Evolutionary conservation across 2,113 vertebrate species (phyloP).

Genomic region (Tylochromis polylepis): DNA sequence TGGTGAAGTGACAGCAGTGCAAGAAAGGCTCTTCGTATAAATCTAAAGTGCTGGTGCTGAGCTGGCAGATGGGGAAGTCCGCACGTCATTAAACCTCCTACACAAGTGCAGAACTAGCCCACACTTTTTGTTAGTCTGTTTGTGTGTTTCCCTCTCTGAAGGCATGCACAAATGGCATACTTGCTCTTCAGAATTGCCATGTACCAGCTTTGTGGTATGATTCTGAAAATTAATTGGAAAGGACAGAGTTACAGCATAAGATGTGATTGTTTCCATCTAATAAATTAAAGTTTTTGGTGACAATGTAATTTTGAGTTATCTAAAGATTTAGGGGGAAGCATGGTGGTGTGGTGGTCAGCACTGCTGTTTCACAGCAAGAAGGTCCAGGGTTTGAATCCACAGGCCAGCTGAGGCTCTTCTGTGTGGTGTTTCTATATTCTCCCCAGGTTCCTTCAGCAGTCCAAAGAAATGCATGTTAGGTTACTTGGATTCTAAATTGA

Average conservation of each 20-base stretch:
- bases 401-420: neutral
- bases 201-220: neutral
- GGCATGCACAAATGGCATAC: neutral
- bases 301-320: neutral
- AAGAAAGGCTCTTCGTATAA: slow-evolving; percentile 17
- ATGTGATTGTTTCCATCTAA: neutral
- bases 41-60: slow-evolving; percentile 32
- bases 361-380: neutral
- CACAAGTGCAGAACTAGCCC: slow-evolving; percentile 20
- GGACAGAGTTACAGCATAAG: neutral
- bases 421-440: neutral
- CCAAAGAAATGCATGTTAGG: neutral
- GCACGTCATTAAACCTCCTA: slow-evolving; percentile 52
- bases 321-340: accelerated
- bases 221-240: neutral
- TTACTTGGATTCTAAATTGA: accelerated
- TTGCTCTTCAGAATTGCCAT: neutral
- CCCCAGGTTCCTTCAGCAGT: neutral
- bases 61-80: slow-evolving; percentile 46
- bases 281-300: neutral
- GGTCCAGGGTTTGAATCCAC: neutral
- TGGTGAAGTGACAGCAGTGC: neutral
- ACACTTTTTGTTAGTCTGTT: neutral
- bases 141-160: neutral
- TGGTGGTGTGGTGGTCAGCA: neutral